Evolutionary conservation across 2,888 invertebrate species (phyloP).

Genomic region (Phytoseiulus persimilis): DNA sequence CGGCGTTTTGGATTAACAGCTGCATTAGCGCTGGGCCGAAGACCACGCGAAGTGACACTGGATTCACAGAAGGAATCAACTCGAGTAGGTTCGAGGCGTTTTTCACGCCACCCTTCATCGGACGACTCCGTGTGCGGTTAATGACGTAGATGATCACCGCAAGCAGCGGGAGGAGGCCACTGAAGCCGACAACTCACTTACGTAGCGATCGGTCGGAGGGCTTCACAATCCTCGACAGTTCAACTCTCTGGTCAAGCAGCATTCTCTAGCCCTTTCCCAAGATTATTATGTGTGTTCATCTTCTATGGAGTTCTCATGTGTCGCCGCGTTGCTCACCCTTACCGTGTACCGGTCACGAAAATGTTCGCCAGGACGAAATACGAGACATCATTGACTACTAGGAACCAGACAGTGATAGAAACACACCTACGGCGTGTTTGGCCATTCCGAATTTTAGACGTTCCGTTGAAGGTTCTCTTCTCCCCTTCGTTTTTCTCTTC

Average conservation of each 20-base stretch:
- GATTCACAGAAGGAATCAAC: background rate
- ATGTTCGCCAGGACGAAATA: no score
- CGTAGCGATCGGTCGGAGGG: background rate
- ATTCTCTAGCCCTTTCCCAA: background rate
- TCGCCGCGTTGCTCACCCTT: background rate
- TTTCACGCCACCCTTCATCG: constrained; percentile 33
- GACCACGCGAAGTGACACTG: background rate
- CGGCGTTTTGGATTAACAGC: no score
- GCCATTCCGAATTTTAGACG: background rate
- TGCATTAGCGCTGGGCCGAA: background rate
- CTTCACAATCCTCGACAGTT: background rate
- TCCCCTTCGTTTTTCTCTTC: background rate
- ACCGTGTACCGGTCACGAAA: background rate
- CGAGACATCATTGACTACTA: background rate
- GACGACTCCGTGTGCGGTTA: constrained; percentile 37
- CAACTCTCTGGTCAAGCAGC: background rate
- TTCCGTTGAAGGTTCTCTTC: background rate
- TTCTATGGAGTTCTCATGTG: background rate
- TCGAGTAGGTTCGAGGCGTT: background rate
- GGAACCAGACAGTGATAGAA: background rate
- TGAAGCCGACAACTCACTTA: constrained; percentile 5
- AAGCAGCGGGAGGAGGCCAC: constrained; percentile 15
- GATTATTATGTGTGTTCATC: background rate
- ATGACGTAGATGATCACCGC: constrained; percentile 36
- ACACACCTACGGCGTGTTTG: background rate